Evolutionary conservation across 2,888 invertebrate genomes (phyloP), one percentile per base, ranked within the genome.

Genomic region (Sturmia bella): DNA sequence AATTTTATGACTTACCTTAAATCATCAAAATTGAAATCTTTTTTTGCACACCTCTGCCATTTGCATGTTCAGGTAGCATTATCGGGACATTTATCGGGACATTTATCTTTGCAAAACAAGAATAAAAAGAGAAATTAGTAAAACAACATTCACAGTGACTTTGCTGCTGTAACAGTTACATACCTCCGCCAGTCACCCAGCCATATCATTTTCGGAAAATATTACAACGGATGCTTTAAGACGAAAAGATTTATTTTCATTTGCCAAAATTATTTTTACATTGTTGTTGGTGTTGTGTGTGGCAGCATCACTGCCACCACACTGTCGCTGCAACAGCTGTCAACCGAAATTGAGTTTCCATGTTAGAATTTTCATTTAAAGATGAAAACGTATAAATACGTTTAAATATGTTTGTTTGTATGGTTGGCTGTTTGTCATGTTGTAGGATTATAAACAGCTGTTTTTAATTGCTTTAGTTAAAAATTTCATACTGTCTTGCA

Each of bases 401-500:
- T 17, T 19, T 48, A 41, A 24, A 41, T 54, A 12, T 19, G 56
- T 50, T 17, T 11, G 39, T 61, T 64, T 27, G 21, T 61, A 27
- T 2, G 43, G 52, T 50, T 15, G 48, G 27, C 57, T 24, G 50
- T 69, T 77, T 64, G 75, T 39, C 63, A 73, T 68, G 73, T 63
- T 57, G 81, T 82, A 61, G 78, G 82, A 82, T 82, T 82, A 82
- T 82, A 82, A 82, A 82, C 82, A 82, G 82, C 82, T 82, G 82
- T 82, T 82, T 82, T 82, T 82, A 82, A 82, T 82, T 82, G 82
- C 82, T 78, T 78, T 82, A 70, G 78, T 82, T 82, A 74, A 43
- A 74, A 54, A 78, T 78, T 70, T 13, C 45, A 17, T 24, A n/a
- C 56, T 78, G 45, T 54, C 21, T 9, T 12, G 7, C 24, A 41